Evolutionary conservation across 1,140 invertebrate species (phyloP), one percentile per base, ranked within the genome.

Genomic region (Sipha flava): DNA sequence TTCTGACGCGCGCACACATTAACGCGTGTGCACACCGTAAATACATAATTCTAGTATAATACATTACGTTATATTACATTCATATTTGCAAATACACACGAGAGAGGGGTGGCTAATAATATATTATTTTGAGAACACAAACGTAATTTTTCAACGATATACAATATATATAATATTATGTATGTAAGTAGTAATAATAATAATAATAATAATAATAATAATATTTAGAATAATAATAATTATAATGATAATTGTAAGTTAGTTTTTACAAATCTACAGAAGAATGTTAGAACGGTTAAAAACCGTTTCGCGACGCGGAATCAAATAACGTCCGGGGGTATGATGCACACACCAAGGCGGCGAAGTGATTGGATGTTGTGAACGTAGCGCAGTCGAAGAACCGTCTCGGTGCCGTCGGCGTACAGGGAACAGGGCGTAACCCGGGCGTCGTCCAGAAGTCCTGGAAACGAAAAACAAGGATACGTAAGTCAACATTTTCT

Each of bases 261-360:
- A 68, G 66, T 40, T 43, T 68, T 68, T 68, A 68, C 6, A 68
- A 68, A 68, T 68, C 66, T 68, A 68, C 66, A 68, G 40, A 68
- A 68, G 40, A 43, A 68, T 45, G 66, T 45, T 45, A 68, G 66
- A 68, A 45, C 66, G 23, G 66, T 68, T 68, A 45, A 45, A 45
- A 45, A 18, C 14, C 7, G n/a, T 21, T 40, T 62, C 34, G 34
- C 34, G n/a, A n/a, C n/a, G 34, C 62, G 31, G 54, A 59, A 26
- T 31, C 1, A 5, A 6, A 43, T 43, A n/a, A n/a, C n/a, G n/a
- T n/a, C n/a, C n/a, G n/a, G n/a, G n/a, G n/a, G n/a, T n/a, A n/a
- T n/a, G n/a, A n/a, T n/a, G n/a, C n/a, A n/a, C n/a, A n/a, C n/a
- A n/a, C n/a, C n/a, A n/a, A n/a, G n/a, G n/a, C n/a, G n/a, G n/a